Base-by-base conservation (phyloP, 2,888 invertebrate genomes). In the Drosophila glabriapex region DNA sequence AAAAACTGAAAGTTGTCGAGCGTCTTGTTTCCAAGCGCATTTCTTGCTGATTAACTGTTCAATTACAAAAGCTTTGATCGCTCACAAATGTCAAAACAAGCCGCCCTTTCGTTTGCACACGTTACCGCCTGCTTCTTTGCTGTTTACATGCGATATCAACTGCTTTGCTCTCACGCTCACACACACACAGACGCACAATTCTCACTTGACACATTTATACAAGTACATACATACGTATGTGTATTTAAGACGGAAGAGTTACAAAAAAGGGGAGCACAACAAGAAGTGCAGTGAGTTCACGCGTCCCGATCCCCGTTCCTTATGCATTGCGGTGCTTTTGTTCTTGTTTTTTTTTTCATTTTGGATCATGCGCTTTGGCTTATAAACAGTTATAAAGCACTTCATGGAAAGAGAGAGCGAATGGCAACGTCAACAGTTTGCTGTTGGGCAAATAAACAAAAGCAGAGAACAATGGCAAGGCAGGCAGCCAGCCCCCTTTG, bases 351-450 rank as follows among this genome's bases (percentile, higher is more conserved):
- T 10, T 33, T 14, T 4, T 31, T 31, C 68, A 60, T 74, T 79
- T 76, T 75, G 76, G 73, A 79, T 85, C 89, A 75, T 81, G 82
- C 82, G 89, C 74, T 75, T 73, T 77, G 72, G 82, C 76, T 76
- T 82, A 82, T 82, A 75, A 78, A 87, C 87, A 87, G 85, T 84
- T 87, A 82, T 82, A 76, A 82, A 80, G 61, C 59, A 58, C 62
- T 76, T 69, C 53, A 68, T 70, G 59, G 33, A 58, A 25, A 41
- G 77, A 52, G 31, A 16, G 52, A 53, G 35, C 52, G 70, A 87
- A 77, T 83, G 71, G 86, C 89, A 86, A 85, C 85, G 90, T 86
- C 85, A 90, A 90, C 83, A 80, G 82, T 75, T 87, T 77, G 75
- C 73, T 75, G 70, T 73, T 82, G 72, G 63, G 61, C 76, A 83